Evolutionary conservation across 1,140 invertebrate species (phyloP).

Genomic region (Bombus waltoni): DNA sequence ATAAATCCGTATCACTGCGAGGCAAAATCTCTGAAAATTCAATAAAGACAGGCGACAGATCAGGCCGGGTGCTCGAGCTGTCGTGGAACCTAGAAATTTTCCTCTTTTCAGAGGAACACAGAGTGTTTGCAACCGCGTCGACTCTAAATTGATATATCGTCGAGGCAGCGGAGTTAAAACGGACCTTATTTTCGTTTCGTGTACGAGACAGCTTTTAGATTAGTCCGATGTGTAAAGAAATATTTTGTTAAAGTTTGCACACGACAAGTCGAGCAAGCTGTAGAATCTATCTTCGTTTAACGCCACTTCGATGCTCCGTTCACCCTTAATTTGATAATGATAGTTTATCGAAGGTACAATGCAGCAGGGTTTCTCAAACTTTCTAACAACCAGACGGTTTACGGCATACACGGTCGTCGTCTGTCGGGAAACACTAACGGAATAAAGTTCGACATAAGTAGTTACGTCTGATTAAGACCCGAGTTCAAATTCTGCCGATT

Average conservation of each 20-base stretch:
- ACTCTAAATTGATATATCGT: conserved; percentile 2
- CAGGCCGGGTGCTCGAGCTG: background rate
- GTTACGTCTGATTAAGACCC: conserved; percentile 1
- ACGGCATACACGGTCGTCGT: background rate
- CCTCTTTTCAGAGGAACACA: background rate
- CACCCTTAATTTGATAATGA: conserved; percentile 42
- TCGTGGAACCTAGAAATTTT: background rate
- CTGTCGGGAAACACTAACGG: too few species aligned
- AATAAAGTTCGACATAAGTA: background rate
- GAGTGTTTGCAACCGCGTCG: too few species aligned
- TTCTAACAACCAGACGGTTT: background rate
- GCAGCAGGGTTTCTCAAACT: background rate
- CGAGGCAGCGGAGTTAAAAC: background rate
- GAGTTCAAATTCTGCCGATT: background rate
- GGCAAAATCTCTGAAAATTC: background rate
- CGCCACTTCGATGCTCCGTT: conserved; percentile 18
- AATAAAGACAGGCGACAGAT: background rate
- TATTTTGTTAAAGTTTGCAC: background rate
- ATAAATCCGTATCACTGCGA: background rate
- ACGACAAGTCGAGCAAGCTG: background rate
- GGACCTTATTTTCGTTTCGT: background rate
- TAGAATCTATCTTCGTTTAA: conserved; percentile 43
- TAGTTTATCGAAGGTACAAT: conserved; percentile 42
- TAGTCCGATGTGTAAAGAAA: background rate
- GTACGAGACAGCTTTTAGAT: background rate